A percentile compares a stretch with the other conserved stretches of the same genome.
Conservation (phyloP, 2,797 vertebrate species). For the Oreortyx pictus region DNA sequence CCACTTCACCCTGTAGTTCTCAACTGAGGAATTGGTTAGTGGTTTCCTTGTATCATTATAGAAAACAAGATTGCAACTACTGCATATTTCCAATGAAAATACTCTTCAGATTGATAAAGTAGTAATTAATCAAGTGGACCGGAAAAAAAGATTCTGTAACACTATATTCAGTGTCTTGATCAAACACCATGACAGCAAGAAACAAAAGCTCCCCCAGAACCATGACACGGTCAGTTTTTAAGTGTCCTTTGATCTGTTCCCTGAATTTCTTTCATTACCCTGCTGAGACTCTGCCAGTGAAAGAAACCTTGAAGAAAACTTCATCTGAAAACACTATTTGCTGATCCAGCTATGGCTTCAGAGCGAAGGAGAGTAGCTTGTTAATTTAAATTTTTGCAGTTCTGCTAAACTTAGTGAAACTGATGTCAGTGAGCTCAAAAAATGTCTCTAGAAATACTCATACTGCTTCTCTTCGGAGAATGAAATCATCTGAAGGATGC, state of each 20-base stretch:
- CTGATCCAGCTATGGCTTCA: background rate
- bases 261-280: background rate
- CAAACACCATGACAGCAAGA: rapidly evolving
- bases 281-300: background rate
- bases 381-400: conserved; percentile 41
- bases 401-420: conserved; percentile 50
- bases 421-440: conserved; percentile 37
- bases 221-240: background rate
- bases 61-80: background rate
- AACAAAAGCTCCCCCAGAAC: background rate
- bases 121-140: background rate
- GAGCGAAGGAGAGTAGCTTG: background rate
- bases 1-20: rapidly evolving
- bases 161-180: background rate
- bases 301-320: background rate
- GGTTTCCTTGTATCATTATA: background rate
- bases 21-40: background rate
- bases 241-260: background rate
- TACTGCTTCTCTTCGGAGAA: background rate
- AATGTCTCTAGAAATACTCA: conserved; percentile 6
- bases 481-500: background rate
- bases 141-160: background rate
- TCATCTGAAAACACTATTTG: background rate
- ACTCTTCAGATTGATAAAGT: background rate
- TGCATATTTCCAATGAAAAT: background rate